Percentiles rank a stretch among this genome's conserved stretches.
phyloP scores from a whole-genome alignment of 1,140 invertebrate species.

The Caenorhabditis latens region DNA sequence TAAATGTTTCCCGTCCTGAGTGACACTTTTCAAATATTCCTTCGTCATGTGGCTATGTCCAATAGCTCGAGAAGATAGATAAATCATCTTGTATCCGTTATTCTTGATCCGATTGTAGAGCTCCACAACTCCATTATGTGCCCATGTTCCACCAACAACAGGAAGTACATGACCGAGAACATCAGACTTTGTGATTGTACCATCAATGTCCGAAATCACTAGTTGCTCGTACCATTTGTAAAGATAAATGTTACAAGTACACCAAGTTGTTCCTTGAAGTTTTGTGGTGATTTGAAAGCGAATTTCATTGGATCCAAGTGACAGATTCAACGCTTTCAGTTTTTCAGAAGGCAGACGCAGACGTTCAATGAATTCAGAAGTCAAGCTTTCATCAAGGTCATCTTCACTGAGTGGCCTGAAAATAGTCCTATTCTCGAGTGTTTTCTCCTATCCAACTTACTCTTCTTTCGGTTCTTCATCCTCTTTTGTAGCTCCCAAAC shows the following conservation, averaged over 20 bases:
- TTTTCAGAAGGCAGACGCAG: slow-evolving; percentile 90
- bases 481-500: not conserved
- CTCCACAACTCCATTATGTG: slow-evolving; percentile 94
- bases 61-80: slow-evolving; percentile 96
- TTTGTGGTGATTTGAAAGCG: slow-evolving; percentile 98
- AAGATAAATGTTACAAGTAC: slow-evolving; percentile 94
- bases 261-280: slow-evolving; percentile 95
- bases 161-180: slow-evolving; percentile 97
- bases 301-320: slow-evolving; percentile 93
- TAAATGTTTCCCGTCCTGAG: slow-evolving; percentile 90
- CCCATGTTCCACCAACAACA: slow-evolving; percentile 96
- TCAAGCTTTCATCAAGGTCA: not conserved
- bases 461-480: not conserved
- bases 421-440: not conserved
- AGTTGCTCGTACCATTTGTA: slow-evolving; percentile 97
- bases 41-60: slow-evolving; percentile 90
- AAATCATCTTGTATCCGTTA: slow-evolving; percentile 85
- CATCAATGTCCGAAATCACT: slow-evolving; percentile 99
- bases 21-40: slow-evolving; percentile 93
- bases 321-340: slow-evolving; percentile 83
- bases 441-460: not conserved
- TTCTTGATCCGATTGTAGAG: slow-evolving; percentile 96
- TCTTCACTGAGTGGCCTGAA: not conserved
- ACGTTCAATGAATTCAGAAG: not conserved
- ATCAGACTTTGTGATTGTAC: slow-evolving; percentile 99